Percentiles rank a stretch among this genome's conserved stretches.
phyloP scores from a whole-genome alignment of 2,113 vertebrate genomes.

The Oenanthe melanoleuca region DNA sequence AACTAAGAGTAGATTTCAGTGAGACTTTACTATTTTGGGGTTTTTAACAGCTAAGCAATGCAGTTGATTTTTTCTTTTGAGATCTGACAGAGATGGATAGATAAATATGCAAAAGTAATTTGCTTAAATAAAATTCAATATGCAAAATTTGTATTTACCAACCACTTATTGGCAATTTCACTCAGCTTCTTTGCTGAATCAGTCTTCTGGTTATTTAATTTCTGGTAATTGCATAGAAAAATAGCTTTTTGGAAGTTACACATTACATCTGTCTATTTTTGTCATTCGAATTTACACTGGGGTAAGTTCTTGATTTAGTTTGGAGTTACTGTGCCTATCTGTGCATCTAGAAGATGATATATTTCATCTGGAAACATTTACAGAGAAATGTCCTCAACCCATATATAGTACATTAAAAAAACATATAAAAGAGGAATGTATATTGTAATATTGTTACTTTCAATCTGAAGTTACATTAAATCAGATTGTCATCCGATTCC shows the following conservation, averaged over 20 bases:
- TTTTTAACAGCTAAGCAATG: background rate
- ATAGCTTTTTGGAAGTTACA: conserved; percentile 12
- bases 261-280: conserved; percentile 21
- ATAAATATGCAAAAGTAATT: background rate
- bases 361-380: conserved; percentile 70
- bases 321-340: conserved; percentile 57
- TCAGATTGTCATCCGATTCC: conserved; percentile 58
- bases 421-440: conserved; percentile 42
- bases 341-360: conserved; percentile 56
- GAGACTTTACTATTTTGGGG: accelerated
- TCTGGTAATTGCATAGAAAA: conserved; percentile 37
- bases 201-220: conserved; percentile 43
- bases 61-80: background rate
- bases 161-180: background rate
- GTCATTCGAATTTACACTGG: background rate
- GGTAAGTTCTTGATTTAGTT: conserved; percentile 39
- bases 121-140: conserved; percentile 23
- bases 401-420: conserved; percentile 48
- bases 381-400: conserved; percentile 40
- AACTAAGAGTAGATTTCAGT: background rate
- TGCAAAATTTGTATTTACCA: conserved; percentile 28
- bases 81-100: background rate
- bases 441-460: conserved; percentile 51
- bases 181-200: background rate
- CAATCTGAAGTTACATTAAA: conserved; percentile 52